These are phyloP conservation scores for Paramormyrops kingsleyae DNA, from an alignment of 2,113 vertebrate species.

Conservation along the genomic window DNA sequence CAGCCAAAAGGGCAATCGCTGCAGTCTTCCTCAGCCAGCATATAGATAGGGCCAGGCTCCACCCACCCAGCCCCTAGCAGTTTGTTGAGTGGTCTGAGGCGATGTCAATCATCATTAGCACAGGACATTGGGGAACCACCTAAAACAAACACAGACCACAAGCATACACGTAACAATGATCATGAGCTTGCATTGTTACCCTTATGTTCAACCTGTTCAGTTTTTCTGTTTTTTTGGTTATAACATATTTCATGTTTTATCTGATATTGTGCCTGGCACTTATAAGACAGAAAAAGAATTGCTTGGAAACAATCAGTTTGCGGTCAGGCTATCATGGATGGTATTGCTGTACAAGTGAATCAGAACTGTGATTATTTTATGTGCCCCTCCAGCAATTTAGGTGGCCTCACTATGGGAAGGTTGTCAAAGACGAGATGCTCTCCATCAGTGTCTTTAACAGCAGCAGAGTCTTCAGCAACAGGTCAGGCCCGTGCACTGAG, in stretches of 20 bases:
- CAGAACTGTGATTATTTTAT: not conserved
- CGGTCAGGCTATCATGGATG: not conserved
- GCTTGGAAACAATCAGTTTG: not conserved
- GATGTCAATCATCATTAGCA: not conserved
- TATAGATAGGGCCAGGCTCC: not conserved
- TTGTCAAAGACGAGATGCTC: constrained; percentile 63
- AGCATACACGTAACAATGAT: not conserved
- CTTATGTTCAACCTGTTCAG: not conserved
- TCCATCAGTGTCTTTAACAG: constrained; percentile 77
- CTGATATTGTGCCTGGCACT: not conserved
- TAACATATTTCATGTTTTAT: not conserved
- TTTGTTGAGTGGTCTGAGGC: not conserved
- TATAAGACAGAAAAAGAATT: not conserved
- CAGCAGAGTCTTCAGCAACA: constrained; percentile 82
- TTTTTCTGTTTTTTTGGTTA: not conserved
- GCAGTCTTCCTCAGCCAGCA: not conserved
- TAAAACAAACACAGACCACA: not conserved
- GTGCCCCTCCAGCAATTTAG: constrained; percentile 64
- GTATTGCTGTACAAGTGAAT: not conserved
- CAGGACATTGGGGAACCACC: not conserved
- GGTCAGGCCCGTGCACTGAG: constrained; percentile 50
- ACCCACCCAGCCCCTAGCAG: not conserved
- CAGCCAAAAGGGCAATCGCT: not conserved
- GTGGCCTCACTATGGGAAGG: constrained; percentile 83
- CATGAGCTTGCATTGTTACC: not conserved